Percentiles rank a stretch among this genome's conserved stretches.
Evolutionary conservation across 1,140 invertebrate genomes (phyloP).

Genomic region (Thaumatotibia leucotreta): DNA sequence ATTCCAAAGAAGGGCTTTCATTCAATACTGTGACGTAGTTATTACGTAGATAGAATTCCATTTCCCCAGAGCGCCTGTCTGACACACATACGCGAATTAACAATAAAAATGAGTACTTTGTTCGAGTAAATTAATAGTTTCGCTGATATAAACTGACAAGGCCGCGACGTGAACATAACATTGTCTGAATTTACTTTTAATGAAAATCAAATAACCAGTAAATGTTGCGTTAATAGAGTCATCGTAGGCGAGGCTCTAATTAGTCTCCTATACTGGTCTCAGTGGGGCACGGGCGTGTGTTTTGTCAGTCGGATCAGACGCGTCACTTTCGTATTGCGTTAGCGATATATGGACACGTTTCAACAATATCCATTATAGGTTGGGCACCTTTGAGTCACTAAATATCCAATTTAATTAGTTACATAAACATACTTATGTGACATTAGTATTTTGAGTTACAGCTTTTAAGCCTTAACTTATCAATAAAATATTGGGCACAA

Average conservation of each 20-base stretch:
- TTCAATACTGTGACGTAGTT: too few relatives aligned
- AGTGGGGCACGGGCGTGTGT: background rate
- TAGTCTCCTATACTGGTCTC: conserved; percentile 11
- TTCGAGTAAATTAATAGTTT: background rate
- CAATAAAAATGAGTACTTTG: background rate
- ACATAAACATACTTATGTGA: too few relatives aligned
- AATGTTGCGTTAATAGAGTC: background rate
- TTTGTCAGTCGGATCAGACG: background rate
- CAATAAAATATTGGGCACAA: too few relatives aligned
- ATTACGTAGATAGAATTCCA: too few relatives aligned
- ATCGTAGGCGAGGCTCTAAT: conserved; percentile 25
- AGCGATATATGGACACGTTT: background rate
- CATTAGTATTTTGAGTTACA: too few relatives aligned
- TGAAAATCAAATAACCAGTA: background rate
- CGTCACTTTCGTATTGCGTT: background rate
- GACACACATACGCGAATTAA: too few relatives aligned
- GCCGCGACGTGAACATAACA: background rate
- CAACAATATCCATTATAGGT: background rate
- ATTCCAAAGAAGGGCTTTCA: too few relatives aligned
- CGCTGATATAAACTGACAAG: background rate
- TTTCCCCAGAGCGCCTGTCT: too few relatives aligned
- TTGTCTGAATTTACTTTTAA: background rate
- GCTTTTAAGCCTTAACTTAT: too few relatives aligned
- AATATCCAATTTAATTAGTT: background rate
- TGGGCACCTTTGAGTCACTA: background rate